These are phyloP conservation scores for Limosa lapponica DNA, from an alignment of 2,797 vertebrate species.

Conservation along the genomic window DNA sequence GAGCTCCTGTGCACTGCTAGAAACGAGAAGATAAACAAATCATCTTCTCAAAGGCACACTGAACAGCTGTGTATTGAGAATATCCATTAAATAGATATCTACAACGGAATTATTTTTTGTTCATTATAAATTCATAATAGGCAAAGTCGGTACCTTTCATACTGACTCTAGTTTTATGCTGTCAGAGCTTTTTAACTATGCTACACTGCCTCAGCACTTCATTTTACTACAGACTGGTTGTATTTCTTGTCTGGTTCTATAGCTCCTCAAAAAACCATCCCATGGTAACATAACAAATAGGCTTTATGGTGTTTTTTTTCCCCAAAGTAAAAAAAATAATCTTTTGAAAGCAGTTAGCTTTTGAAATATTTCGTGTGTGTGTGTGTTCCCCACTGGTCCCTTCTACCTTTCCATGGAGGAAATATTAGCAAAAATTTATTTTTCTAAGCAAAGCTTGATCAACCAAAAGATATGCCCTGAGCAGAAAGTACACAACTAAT, in stretches of 20 bases:
- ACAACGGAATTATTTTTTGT: conserved; percentile 7
- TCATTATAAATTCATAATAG: conserved; percentile 43
- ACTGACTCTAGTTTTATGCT: conserved; percentile 26
- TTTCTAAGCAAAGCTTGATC: background rate
- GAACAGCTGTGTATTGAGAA: background rate
- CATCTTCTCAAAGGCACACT: background rate
- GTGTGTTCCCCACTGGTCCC: background rate
- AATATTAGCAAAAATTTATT: background rate
- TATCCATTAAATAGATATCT: conserved; percentile 30
- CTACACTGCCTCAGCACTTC: background rate
- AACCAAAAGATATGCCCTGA: background rate
- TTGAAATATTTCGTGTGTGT: background rate
- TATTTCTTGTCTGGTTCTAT: background rate
- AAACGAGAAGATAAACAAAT: conserved; percentile 17
- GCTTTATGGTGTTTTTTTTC: background rate
- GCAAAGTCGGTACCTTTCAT: background rate
- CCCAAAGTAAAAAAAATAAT: background rate
- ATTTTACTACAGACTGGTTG: background rate
- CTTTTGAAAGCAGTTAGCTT: background rate
- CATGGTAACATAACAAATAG: conserved; percentile 8
- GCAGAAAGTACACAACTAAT: background rate
- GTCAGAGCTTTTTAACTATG: conserved; percentile 24
- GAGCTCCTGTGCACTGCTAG: background rate
- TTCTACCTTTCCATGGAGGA: background rate
- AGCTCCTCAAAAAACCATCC: background rate